phyloP scores from a whole-genome alignment of 64 coral and sea anemone species.

The Porites lutea region DNA sequence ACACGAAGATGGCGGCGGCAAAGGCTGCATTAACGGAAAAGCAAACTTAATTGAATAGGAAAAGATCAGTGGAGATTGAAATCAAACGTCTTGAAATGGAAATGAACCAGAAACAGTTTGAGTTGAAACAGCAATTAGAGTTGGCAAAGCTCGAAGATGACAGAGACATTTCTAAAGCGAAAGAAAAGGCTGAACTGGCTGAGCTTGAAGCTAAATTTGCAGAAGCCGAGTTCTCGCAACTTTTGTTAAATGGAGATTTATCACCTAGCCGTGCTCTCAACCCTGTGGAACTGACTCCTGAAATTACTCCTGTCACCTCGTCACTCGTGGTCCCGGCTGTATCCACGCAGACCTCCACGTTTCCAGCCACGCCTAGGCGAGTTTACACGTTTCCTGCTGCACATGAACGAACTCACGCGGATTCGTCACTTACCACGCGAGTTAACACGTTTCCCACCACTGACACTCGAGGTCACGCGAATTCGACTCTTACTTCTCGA shows the following conservation, averaged over 20 bases:
- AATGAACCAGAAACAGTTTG: constrained; percentile 7
- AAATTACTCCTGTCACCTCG: background rate
- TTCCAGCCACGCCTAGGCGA: background rate
- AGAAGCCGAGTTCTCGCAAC: background rate
- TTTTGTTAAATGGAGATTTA: background rate
- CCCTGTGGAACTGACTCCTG: background rate
- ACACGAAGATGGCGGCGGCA: background rate
- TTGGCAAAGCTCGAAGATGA: constrained; percentile 5
- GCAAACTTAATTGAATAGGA: background rate
- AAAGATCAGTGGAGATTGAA: background rate
- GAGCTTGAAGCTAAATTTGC: constrained; percentile 21
- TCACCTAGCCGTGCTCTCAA: no score
- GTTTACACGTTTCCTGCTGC: background rate
- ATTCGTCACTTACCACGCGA: no score
- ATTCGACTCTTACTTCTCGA: no score
- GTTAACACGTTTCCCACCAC: no score
- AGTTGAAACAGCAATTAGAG: background rate
- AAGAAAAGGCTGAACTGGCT: constrained; percentile 4
- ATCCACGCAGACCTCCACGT: background rate
- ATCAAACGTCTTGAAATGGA: background rate
- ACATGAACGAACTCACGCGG: no score
- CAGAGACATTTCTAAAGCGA: background rate
- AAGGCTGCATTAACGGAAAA: background rate
- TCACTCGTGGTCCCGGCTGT: background rate
- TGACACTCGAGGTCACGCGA: no score